Evolutionary conservation across 2,113 vertebrate genomes (phyloP).

Genomic region (Halcyon senegalensis): DNA sequence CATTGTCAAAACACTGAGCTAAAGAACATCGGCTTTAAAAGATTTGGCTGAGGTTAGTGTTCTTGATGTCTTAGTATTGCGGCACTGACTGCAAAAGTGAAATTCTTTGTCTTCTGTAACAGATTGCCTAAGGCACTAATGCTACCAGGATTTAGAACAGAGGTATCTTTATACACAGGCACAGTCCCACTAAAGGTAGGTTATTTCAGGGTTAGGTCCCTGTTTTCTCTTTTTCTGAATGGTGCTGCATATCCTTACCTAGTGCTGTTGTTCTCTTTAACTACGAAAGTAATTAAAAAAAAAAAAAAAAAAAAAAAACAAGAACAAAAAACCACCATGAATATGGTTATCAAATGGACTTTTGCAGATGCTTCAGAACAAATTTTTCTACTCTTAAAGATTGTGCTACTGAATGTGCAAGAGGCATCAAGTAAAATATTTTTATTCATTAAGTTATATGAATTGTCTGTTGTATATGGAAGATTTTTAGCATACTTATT

Average conservation of each 20-base stretch:
- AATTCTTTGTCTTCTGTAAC: conserved; percentile 18
- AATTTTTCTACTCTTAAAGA: neutral
- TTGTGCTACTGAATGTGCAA: neutral
- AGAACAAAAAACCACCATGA: neutral
- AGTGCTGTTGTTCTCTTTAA: neutral
- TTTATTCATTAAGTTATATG: neutral
- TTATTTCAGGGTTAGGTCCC: neutral
- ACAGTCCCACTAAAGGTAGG: neutral
- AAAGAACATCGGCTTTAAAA: conserved; percentile 30
- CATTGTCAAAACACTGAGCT: conserved; percentile 25
- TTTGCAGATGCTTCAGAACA: neutral
- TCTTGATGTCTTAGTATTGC: conserved; percentile 31
- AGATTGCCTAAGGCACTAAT: neutral
- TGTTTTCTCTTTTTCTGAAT: neutral
- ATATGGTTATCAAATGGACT: neutral
- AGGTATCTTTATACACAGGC: neutral
- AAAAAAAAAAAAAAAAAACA: neutral
- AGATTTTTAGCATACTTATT: neutral
- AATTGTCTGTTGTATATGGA: neutral
- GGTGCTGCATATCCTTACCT: neutral
- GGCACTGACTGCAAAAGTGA: neutral
- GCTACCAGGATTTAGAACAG: neutral
- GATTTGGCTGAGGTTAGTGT: conserved; percentile 6
- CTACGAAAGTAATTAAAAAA: neutral
- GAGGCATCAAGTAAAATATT: neutral